Evolutionary conservation across 35 echinoderm and acorn worm genomes (phyloP).

Genomic region (Anneissia japonica): DNA sequence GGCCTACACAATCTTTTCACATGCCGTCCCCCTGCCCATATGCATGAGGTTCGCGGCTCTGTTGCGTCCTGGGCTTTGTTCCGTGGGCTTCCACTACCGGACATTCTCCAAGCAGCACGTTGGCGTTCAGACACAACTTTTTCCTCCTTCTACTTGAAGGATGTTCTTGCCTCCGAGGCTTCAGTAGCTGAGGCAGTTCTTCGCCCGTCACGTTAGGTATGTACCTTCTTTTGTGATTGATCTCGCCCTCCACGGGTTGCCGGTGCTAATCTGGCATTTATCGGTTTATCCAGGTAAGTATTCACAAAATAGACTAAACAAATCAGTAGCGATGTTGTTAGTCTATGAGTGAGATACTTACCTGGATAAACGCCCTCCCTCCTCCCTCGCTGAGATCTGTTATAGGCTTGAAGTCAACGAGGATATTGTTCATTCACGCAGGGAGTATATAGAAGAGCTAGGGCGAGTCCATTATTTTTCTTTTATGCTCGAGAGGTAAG

Average conservation of each 20-base stretch:
- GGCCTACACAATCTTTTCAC: neutral
- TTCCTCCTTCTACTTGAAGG: neutral
- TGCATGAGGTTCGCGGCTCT: neutral
- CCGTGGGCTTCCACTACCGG: neutral
- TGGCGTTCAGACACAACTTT: neutral
- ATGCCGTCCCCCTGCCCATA: neutral
- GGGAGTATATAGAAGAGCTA: no score
- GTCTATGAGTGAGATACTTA: neutral
- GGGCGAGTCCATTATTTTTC: no score
- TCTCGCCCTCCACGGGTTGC: neutral
- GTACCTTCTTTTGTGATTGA: neutral
- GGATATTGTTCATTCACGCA: no score
- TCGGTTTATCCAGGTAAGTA: neutral
- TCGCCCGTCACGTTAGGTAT: neutral
- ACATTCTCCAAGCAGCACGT: neutral
- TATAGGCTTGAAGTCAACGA: no score
- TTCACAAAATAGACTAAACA: neutral
- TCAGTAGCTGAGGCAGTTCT: neutral
- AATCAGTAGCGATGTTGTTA: neutral
- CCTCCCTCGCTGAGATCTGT: neutral
- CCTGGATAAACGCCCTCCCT: neutral
- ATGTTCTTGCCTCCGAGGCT: neutral
- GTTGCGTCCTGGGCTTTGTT: neutral
- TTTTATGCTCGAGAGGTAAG: no score
- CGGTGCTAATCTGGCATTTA: neutral